phyloP scores from a whole-genome alignment of 37 sponge, comb jelly and placozoan species.

The Beroe forskalii region DNA sequence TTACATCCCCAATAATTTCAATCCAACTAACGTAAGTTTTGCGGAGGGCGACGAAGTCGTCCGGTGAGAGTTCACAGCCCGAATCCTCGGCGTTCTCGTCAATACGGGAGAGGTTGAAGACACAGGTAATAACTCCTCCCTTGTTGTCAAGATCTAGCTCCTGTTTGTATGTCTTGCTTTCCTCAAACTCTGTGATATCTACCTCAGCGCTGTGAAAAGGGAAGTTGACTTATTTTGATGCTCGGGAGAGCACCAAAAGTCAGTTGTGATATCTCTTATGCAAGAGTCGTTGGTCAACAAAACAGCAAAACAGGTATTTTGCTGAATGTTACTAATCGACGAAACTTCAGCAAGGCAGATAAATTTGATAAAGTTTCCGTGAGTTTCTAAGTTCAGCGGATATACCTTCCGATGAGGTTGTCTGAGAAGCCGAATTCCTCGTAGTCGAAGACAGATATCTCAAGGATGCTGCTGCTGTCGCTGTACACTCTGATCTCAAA shows the following conservation, averaged over 20 bases:
- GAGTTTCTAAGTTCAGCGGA: too few relatives aligned
- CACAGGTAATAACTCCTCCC: not conserved
- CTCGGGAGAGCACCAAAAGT: too few relatives aligned
- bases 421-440: constrained; percentile 76
- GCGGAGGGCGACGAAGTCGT: not conserved
- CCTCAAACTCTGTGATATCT: constrained; percentile 57
- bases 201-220: constrained; percentile 12
- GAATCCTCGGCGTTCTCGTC: constrained; percentile 35
- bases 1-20: too few relatives aligned
- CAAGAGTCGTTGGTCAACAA: too few relatives aligned
- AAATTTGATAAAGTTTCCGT: too few relatives aligned
- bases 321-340: too few relatives aligned
- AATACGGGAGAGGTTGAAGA: constrained; percentile 61
- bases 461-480: constrained; percentile 70
- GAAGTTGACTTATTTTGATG: too few relatives aligned
- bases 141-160: constrained; percentile 59
- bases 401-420: constrained; percentile 87
- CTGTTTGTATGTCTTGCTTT: constrained; percentile 53
- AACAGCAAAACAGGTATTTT: too few relatives aligned
- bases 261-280: too few relatives aligned
- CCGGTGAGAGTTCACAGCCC: constrained; percentile 43
- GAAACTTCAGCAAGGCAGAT: too few relatives aligned
- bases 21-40: constrained; percentile 55
- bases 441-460: constrained; percentile 84
- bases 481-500: constrained; percentile 83